Base-by-base conservation (phyloP, 2,797 vertebrate genomes). In the Urosaurus nigricauda region DNA sequence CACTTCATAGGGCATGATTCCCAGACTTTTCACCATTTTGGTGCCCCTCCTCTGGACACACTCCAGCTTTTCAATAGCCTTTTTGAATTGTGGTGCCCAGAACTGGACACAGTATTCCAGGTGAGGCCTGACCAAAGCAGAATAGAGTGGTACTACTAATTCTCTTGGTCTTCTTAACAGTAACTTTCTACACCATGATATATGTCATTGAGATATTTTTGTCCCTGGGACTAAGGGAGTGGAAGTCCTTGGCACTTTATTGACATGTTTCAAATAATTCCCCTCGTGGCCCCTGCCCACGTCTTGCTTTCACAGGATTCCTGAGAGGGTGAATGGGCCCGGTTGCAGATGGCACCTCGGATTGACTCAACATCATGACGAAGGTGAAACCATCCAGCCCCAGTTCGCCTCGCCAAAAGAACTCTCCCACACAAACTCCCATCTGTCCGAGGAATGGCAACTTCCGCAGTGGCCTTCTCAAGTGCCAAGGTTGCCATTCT, bases 331-430 rank as follows among this genome's bases (percentile, higher is more conserved):
- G 32, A 14, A 17, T 53, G 26, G 84, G 81, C 81, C 80, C 70
- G n/a, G 60, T 16, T 32, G n/a, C 87, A 88, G 87, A 84, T 84
- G 87, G 87, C 37, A n/a, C 3, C 21, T 29, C 35, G 11, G 9
- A 13, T 4, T 79, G 75, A 79, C 35, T 58, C 63, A 79, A 35
- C 65, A 1, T 32, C 35, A 47, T 43, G 82, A 71, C 29, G 75
- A 32, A 24, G 6, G 47, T 77, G 60, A 19, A 19, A 60, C 74
- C 21, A 32, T 43, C 56, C 75, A 26, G 37, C 51, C 32, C 19
- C 26, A 37, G n/a, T 53, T 68, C 35, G 17, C 11, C 14, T 82
- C 43, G 82, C 87, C 87, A 71, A 75, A 29, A 73, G 83, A 11
- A 6, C 53, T 12, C 75, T 83, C 37, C 74, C 65, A 35, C 75